Conservation (phyloP, 2,797 vertebrate genomes). For the Echeneis naucrates region DNA sequence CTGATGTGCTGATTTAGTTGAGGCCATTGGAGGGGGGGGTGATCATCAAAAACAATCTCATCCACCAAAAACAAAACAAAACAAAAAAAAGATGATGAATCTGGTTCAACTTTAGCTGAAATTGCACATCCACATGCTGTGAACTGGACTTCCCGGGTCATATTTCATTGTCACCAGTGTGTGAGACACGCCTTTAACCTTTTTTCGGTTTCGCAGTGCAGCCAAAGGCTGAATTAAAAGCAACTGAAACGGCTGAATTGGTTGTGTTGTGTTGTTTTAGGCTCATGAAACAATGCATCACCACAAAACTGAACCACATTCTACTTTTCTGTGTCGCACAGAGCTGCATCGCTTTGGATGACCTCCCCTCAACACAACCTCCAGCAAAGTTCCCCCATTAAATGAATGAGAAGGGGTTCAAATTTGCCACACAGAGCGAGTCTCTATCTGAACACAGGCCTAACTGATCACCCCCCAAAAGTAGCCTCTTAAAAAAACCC, state of each 20-base stretch:
- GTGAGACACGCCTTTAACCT: neutral
- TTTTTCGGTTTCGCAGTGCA: neutral
- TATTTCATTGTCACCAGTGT: neutral
- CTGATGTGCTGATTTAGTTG: neutral
- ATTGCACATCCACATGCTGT: neutral
- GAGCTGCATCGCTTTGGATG: neutral
- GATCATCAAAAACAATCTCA: neutral
- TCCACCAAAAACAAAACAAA: neutral
- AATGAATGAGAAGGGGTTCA: neutral
- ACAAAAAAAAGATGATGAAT: neutral
- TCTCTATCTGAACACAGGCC: neutral
- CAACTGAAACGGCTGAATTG: neutral
- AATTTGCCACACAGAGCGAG: neutral
- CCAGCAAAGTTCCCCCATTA: neutral
- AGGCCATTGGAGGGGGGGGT: neutral
- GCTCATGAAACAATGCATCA: too few relatives aligned
- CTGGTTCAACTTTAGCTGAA: neutral
- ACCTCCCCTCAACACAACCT: neutral
- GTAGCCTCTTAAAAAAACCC: conserved; percentile 15
- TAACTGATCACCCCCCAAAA: conserved; percentile 17
- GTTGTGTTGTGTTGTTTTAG: neutral
- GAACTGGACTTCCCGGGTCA: neutral
- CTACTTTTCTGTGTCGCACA: neutral
- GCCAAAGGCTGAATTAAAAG: neutral
- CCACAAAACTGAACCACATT: neutral